phyloP scores from a whole-genome alignment of 2,797 vertebrate species.

The Melanogrammus aeglefinus region DNA sequence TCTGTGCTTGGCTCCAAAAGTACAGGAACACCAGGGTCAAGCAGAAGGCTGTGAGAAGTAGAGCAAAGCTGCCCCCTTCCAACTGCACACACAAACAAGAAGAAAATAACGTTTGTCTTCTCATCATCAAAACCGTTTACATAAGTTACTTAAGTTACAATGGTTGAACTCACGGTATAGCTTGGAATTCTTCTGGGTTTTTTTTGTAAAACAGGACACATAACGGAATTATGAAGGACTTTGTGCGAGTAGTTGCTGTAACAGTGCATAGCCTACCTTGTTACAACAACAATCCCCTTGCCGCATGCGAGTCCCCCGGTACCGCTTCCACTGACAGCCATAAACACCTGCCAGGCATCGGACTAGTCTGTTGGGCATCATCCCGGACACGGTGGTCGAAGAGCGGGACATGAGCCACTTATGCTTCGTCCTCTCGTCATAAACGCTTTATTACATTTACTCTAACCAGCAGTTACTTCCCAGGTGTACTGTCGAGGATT shows the following conservation, averaged over 20 bases:
- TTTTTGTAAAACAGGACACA: background rate
- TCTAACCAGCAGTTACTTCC: background rate
- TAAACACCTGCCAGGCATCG: constrained; percentile 86
- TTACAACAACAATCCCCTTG: constrained; percentile 86
- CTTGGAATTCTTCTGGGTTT: background rate
- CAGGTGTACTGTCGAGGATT: background rate
- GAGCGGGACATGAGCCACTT: background rate
- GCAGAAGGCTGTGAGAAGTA: constrained; percentile 81
- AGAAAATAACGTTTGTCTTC: background rate
- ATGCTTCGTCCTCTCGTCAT: background rate
- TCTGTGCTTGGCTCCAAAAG: constrained; percentile 86
- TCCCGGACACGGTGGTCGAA: background rate
- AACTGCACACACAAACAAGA: constrained; percentile 58
- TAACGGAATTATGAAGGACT: background rate
- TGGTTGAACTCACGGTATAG: background rate
- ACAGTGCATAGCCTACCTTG: constrained; percentile 50
- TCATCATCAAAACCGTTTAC: background rate
- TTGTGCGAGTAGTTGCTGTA: constrained; percentile 5
- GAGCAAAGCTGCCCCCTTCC: constrained; percentile 78
- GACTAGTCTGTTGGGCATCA: constrained; percentile 52
- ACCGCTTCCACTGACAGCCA: constrained; percentile 85
- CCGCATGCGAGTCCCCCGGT: constrained; percentile 74
- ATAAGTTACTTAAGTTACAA: background rate
- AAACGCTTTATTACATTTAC: constrained; percentile 2
- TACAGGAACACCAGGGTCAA: constrained; percentile 83